A percentile compares a stretch with the other conserved stretches of the same genome.
Evolutionary conservation across 1,140 invertebrate species (phyloP).

Genomic region (Dendrolimus punctatus): DNA sequence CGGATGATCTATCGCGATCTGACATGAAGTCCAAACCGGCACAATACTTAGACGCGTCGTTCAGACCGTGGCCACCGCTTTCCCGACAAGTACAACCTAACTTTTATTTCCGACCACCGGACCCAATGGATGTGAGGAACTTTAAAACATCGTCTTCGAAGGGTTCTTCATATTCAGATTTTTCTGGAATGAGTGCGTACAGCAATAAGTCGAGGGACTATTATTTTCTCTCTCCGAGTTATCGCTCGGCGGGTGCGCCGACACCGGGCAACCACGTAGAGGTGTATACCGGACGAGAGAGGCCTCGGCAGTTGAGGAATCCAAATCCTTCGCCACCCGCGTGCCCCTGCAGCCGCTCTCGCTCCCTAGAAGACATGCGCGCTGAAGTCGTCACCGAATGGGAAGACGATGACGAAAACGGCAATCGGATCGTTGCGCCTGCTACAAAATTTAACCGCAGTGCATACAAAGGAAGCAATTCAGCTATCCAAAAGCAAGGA

Average conservation of each 20-base stretch:
- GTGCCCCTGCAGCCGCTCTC: constrained; percentile 76
- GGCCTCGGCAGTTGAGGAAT: constrained; percentile 56
- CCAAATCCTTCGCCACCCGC: constrained; percentile 49
- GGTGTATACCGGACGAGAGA: constrained; percentile 52
- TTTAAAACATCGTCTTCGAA: constrained; percentile 61
- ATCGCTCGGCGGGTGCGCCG: constrained; percentile 68
- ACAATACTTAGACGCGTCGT: constrained; percentile 62
- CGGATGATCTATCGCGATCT: constrained; percentile 52
- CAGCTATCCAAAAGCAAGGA: constrained; percentile 52
- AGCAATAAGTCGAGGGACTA: constrained; percentile 78
- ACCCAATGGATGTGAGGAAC: constrained; percentile 64
- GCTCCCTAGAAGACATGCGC: constrained; percentile 80
- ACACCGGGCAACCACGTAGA: constrained; percentile 69
- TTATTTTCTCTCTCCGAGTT: constrained; percentile 79
- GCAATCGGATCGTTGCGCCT: constrained; percentile 68
- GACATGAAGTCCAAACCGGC: constrained; percentile 69
- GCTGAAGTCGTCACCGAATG: constrained; percentile 77
- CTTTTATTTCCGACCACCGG: constrained; percentile 75
- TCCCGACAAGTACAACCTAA: constrained; percentile 72
- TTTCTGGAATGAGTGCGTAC: constrained; percentile 48
- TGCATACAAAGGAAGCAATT: constrained; percentile 37
- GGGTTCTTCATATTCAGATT: constrained; percentile 71
- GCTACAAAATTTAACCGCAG: constrained; percentile 59
- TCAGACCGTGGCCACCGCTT: constrained; percentile 75
- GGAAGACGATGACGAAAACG: constrained; percentile 76